Evolutionary conservation across 2,797 vertebrate species (phyloP).

Genomic region (Tragelaphus oryx): DNA sequence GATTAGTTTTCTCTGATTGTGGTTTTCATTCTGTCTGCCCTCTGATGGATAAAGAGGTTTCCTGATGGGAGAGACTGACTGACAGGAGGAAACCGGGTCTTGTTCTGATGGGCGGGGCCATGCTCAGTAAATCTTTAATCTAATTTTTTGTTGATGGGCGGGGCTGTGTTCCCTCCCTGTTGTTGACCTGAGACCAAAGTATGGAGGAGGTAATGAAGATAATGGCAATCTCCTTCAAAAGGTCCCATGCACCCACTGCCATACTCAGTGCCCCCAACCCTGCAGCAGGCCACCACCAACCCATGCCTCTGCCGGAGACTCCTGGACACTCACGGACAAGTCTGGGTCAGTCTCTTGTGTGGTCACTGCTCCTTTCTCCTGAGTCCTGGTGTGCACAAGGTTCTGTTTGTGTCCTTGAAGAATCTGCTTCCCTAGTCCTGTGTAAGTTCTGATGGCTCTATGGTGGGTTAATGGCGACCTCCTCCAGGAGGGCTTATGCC

Average conservation of each 20-base stretch:
- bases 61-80: not conserved
- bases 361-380: not conserved
- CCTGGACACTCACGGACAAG: not conserved
- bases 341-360: not conserved
- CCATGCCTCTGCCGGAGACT: not conserved
- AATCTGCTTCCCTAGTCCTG: not conserved
- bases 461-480: not conserved
- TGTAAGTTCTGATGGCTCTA: not conserved
- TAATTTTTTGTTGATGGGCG: not conserved
- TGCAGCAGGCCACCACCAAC: not conserved
- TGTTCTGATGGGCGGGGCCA: not conserved
- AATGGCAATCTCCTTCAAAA: not conserved
- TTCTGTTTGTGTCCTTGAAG: not conserved
- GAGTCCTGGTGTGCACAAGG: accelerated
- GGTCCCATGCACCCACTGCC: not conserved
- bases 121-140: not conserved
- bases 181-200: not conserved
- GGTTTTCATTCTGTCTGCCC: not conserved
- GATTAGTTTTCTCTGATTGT: not conserved
- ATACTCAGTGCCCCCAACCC: not conserved
- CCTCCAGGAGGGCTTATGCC: not conserved
- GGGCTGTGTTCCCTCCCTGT: not conserved
- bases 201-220: not conserved
- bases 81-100: not conserved
- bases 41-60: not conserved